Percentiles rank a stretch among this genome's conserved stretches.
Evolutionary conservation across 2,113 vertebrate genomes (phyloP).

Genomic region (Rhynchomys soricoides): DNA sequence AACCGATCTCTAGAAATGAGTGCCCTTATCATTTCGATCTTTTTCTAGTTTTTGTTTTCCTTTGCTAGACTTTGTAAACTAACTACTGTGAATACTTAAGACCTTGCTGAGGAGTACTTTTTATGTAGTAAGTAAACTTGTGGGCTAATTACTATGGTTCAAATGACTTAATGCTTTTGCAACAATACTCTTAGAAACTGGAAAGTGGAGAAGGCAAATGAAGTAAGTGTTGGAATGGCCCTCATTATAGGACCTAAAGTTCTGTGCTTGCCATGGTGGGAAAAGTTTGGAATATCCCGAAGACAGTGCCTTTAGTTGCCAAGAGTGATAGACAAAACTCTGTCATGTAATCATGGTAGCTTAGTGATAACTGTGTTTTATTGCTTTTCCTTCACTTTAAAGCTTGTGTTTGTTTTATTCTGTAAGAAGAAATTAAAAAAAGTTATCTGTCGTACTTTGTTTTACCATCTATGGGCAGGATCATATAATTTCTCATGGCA

Average conservation of each 20-base stretch:
- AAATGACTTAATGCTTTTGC: neutral
- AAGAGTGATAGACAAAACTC: neutral
- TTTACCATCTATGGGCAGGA: neutral
- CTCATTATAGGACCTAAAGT: neutral
- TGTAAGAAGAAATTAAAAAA: neutral
- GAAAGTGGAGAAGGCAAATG: neutral
- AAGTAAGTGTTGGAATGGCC: neutral
- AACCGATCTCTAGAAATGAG: neutral
- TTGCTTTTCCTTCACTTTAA: neutral
- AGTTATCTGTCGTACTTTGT: slow-evolving; percentile 7
- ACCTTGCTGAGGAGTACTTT: neutral
- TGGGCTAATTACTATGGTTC: neutral
- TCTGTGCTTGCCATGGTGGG: neutral
- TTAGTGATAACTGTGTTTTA: neutral
- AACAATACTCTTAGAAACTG: neutral
- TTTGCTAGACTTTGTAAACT: neutral
- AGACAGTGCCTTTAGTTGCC: neutral
- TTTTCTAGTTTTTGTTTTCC: neutral
- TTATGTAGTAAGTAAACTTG: neutral
- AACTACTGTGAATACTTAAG: neutral
- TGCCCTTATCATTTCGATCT: neutral
- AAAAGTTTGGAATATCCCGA: neutral
- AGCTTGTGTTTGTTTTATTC: neutral
- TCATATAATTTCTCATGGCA: slow-evolving; percentile 18
- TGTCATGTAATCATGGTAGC: neutral